Percentiles rank a stretch among this genome's conserved stretches.
These are phyloP conservation scores for Nasonovia ribisnigri DNA, from an alignment of 2,888 invertebrate genomes.

Conservation along the genomic window DNA sequence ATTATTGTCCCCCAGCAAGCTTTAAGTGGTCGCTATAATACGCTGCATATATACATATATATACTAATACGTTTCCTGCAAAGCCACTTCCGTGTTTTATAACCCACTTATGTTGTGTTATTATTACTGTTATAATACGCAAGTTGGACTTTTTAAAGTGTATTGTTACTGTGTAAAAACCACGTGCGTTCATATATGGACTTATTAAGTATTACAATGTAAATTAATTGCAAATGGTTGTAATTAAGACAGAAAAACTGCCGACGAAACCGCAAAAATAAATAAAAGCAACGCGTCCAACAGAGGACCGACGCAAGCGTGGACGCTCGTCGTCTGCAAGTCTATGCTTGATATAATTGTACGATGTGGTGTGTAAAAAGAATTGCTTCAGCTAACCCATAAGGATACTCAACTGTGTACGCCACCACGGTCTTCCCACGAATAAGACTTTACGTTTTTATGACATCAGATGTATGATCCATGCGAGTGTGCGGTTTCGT, in stretches of 20 bases:
- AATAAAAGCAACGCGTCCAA: neutral
- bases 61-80: neutral
- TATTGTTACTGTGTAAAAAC: neutral
- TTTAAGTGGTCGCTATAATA: neutral
- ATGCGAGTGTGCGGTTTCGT: neutral
- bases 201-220: neutral
- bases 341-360: neutral
- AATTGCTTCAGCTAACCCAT: neutral
- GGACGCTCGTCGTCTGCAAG: neutral
- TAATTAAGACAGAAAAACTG: neutral
- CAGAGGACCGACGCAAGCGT: neutral
- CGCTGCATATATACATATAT: neutral
- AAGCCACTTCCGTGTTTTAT: slow-evolving; percentile 32
- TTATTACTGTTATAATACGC: neutral
- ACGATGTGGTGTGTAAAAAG: neutral
- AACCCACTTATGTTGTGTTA: neutral
- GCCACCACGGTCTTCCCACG: neutral
- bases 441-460: neutral
- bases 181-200: neutral
- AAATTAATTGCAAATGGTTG: neutral
- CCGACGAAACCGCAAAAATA: neutral
- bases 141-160: neutral
- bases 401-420: neutral
- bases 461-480: neutral
- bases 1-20: slow-evolving; percentile 8